Evolutionary conservation across 2,888 invertebrate species (phyloP), one percentile per base, ranked within the genome.

Genomic region (Heteropelma amictum): DNA sequence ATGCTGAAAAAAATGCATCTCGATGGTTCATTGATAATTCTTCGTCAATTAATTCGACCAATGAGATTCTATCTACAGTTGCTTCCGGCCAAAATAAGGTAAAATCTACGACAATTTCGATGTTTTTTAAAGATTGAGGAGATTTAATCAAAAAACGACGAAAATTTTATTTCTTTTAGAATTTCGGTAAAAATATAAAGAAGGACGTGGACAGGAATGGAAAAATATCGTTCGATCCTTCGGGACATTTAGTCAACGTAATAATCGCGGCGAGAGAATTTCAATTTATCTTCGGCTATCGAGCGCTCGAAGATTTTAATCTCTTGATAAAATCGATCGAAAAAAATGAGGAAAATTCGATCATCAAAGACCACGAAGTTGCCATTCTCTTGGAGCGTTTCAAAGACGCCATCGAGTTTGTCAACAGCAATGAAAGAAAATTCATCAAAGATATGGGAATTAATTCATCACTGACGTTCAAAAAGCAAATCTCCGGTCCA

Each of bases 251-350:
- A 35, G 40, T 72, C 1, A 72, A 76, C 17, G 35, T 72, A 17
- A n/a, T 45, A 10, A 53, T 72, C 0, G 35, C 8, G 5, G 33
- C 28, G 2, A 33, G 53, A 40, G 76, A 76, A 40, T 72, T 64
- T 4, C 76, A 76, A 45, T 63, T 76, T 28, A 68, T 72, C 40
- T 67, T 68, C 30, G 72, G 72, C 6, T 10, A 58, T 19, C 63
- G 72, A 4, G 38, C 45, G 1, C 51, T 68, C n/a, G 26, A 3
- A 0, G 76, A 76, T 51, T 64, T 72, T 2, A 12, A 51, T 10
- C 12, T 68, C 10, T 51, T 76, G 21, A 56, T 76, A 3, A 14
- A 53, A 10, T 64, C 58, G 28, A 47, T 76, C 12, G 58, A 58
- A 21, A 58, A 72, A 42, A 58, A 17, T 60, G 23, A 40, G 7